Evolutionary conservation across 2,797 vertebrate genomes (phyloP), one percentile per base, ranked within the genome.

Genomic region (Syncerus caffer): DNA sequence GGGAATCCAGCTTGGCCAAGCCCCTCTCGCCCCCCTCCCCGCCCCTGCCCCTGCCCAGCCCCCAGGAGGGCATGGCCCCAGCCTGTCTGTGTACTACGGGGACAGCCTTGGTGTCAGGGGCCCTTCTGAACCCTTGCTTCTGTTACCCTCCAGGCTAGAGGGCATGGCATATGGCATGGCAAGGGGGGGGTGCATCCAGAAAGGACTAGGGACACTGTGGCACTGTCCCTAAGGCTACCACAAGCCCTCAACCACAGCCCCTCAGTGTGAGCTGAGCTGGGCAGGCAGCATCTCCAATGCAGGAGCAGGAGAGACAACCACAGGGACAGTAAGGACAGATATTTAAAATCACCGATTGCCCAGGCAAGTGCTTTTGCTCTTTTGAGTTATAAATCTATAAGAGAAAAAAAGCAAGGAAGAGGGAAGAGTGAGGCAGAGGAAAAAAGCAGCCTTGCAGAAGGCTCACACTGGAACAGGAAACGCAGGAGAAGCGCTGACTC

Each of bases 271-370:
- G 34, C 92, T n/a, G 80, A 53, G 76, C 31, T 3, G 38, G 71
- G 94, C 42, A 51, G 95, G 86, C 91, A 89, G 67, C 7, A 21
- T 16, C 71, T 83, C 62, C 15, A 14, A 10, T 4, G 38, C 64
- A n/a, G 29, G 7, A 21, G 45, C 12, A 62, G 80, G 51, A 45
- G 29, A 71, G 34, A 71, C 71, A 80, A 87, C 80, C 51, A 12
- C 60, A 55, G 90, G 42, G 42, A 31, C 64, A 64, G 80, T 25
- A 5, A 6, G 76, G 47, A 76, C 55, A 85, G 57, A 57, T 31
- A 57, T 91, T 95, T 85, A 53, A 93, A 97, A 90, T 93, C 93
- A 67, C 82, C 79, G 13, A 64, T 29, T 67, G 90, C 60, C 94
- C 78, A 60, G 62, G 53, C 85, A 10, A 96, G 90, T 51, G 71